Conservation (phyloP, 2,797 vertebrate species). For the Hylomyscus alleni region DNA sequence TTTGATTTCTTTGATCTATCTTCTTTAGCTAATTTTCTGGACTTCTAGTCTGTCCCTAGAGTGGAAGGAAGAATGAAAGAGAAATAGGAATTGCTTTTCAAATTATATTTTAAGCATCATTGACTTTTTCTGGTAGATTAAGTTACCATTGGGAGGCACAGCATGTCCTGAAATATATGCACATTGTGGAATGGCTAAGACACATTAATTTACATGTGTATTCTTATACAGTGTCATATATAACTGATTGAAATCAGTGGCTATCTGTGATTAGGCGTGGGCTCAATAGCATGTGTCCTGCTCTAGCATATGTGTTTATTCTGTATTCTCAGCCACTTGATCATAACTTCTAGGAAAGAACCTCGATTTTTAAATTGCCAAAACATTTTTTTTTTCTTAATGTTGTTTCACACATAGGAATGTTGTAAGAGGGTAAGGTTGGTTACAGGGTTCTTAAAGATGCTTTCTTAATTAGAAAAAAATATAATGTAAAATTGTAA, state of each 20-base stretch:
- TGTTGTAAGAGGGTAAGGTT: constrained; percentile 32
- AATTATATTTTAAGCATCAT: constrained; percentile 46
- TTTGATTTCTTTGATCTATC: constrained; percentile 35
- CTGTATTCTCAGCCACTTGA: background rate
- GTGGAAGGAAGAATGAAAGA: constrained; percentile 39
- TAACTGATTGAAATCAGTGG: background rate
- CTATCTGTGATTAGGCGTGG: background rate
- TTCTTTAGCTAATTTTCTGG: constrained; percentile 19
- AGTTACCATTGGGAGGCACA: constrained; percentile 16
- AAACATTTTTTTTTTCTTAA: constrained; percentile 25
- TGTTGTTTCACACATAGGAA: constrained; percentile 31
- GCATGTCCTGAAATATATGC: background rate
- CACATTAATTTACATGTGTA: background rate
- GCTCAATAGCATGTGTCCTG: background rate
- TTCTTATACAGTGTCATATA: background rate
- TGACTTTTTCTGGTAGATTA: constrained; percentile 24
- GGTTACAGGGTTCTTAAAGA: constrained; percentile 19
- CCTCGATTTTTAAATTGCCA: constrained; percentile 13
- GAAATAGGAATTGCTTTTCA: constrained; percentile 49
- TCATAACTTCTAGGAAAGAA: constrained; percentile 38
- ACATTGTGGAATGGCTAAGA: background rate
- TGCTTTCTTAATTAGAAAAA: constrained; percentile 42
- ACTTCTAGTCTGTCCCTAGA: constrained; percentile 17
- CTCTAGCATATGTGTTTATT: background rate
- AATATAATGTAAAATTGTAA: constrained; percentile 33